Percentiles rank a stretch among this genome's conserved stretches.
These are phyloP conservation scores for Ectobius pallidus DNA, from an alignment of 2,888 invertebrate species.

Conservation along the genomic window DNA sequence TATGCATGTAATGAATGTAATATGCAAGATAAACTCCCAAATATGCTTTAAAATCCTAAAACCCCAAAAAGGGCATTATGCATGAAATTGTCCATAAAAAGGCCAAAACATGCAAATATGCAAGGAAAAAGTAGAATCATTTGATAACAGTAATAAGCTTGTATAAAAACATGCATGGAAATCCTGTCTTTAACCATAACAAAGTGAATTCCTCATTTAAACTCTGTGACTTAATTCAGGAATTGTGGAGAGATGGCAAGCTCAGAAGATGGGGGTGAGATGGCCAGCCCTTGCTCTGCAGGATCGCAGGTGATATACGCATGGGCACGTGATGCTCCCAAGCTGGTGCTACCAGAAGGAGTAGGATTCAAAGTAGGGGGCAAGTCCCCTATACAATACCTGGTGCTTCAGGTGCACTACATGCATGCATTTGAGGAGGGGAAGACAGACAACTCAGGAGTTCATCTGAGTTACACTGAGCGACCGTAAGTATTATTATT, in stretches of 20 bases:
- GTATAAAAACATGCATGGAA: too few relatives aligned
- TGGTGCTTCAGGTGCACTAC: slow-evolving; percentile 95
- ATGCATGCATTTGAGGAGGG: slow-evolving; percentile 68
- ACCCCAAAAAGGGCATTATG: too few relatives aligned
- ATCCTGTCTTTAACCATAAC: too few relatives aligned
- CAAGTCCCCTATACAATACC: slow-evolving; percentile 80
- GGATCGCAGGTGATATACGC: slow-evolving; percentile 89
- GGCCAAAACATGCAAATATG: too few relatives aligned
- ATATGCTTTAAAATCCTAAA: too few relatives aligned
- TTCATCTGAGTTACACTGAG: slow-evolving; percentile 79
- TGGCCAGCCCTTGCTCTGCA: slow-evolving; percentile 76
- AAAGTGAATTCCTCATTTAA: too few relatives aligned
- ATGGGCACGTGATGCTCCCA: slow-evolving; percentile 92
- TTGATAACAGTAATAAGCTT: too few relatives aligned
- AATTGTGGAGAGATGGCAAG: slow-evolving; percentile 92
- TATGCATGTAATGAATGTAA: too few relatives aligned
- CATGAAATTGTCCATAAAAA: too few relatives aligned
- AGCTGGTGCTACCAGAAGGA: slow-evolving; percentile 76
- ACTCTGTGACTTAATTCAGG: too few relatives aligned
- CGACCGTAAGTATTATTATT: slow-evolving; percentile 63
- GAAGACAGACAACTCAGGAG: slow-evolving; percentile 82
- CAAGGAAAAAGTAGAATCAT: too few relatives aligned
- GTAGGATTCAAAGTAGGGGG: slow-evolving; percentile 94
- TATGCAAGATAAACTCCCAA: too few relatives aligned
- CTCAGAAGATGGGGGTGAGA: slow-evolving; percentile 58